A percentile compares a stretch with the other conserved stretches of the same genome.
Conservation (phyloP, 2,113 vertebrate species). For the Ceyx margarethae region DNA sequence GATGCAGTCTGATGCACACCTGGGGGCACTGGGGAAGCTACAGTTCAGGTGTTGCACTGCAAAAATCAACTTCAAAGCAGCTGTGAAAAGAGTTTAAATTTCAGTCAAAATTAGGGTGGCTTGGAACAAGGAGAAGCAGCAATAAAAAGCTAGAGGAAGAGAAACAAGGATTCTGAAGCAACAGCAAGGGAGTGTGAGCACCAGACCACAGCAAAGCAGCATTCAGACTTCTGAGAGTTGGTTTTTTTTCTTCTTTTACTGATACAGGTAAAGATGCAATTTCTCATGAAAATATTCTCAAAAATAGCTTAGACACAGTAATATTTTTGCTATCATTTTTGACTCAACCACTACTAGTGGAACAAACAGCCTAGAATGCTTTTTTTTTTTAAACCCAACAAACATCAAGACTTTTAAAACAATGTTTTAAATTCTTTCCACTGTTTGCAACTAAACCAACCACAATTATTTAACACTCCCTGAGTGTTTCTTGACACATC, state of each 20-base stretch:
- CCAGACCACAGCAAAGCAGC: background rate
- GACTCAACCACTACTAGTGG: background rate
- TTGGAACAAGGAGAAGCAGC: background rate
- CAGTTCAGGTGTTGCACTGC: background rate
- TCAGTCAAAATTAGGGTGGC: background rate
- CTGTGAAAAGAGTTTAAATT: background rate
- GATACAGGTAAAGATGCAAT: background rate
- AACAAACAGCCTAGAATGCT: background rate
- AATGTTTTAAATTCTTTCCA: background rate
- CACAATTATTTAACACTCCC: background rate
- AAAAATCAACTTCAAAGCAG: background rate
- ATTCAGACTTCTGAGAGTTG: background rate
- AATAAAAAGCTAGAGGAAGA: background rate
- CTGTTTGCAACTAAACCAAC: background rate
- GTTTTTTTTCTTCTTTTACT: background rate
- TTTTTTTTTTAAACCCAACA: background rate
- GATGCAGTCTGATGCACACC: too few relatives aligned
- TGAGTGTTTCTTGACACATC: background rate
- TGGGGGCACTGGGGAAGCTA: background rate
- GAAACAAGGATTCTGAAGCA: background rate
- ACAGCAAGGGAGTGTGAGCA: background rate
- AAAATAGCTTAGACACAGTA: background rate
- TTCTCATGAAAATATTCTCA: background rate
- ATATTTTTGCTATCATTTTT: background rate
- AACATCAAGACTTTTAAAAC: background rate